Evolutionary conservation across 2,113 vertebrate genomes (phyloP), one percentile per base, ranked within the genome.

Genomic region (Cheilinus undulatus): DNA sequence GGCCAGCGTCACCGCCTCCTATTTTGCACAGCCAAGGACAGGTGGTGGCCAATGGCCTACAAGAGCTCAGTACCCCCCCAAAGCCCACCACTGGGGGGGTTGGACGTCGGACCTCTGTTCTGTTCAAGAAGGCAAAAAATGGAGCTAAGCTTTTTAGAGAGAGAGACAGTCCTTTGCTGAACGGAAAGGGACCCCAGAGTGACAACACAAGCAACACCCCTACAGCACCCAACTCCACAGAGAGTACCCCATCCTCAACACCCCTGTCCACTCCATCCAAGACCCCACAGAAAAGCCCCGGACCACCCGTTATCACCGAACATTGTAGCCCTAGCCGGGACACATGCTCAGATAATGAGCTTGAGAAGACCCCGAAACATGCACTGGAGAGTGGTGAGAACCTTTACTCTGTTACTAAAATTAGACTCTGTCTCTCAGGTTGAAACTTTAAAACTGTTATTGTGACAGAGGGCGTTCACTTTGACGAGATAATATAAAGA

Each of bases 41-140:
- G 58, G 59, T 5, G 23, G 91, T 95, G 60, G 51, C 80, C 32
- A 95, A 95, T 0, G 94, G 95, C 15, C 75, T 95, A 38, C 85
- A 93, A 17, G 73, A 85, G 0, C 66, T 84, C 38, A 62, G 90
- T 0, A 82, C 88, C 42, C 76, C 82, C 78, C 15, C 45, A 32
- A 53, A 85, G 58, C 73, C 82, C 69, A 23, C 71, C 2, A 87
- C 93, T 6, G 88, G 89, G 3, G 95, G 95, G 0, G 96, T 97
- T 48, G 97, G 97, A 28, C 93, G 96, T 51, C 91, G 97, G 49
- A 97, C 97, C 0, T 96, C 97, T 3, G 92, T 99, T 38, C 94
- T 98, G 22, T 98, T 98, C 82, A 97, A 93, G 89, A 99, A 99
- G 86, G 96, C 96, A 23, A 98, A 96, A 89, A 98, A 98, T 0